These are phyloP conservation scores for Misgurnus mizolepis DNA, from an alignment of 2,113 vertebrate species.

Conservation along the genomic window DNA sequence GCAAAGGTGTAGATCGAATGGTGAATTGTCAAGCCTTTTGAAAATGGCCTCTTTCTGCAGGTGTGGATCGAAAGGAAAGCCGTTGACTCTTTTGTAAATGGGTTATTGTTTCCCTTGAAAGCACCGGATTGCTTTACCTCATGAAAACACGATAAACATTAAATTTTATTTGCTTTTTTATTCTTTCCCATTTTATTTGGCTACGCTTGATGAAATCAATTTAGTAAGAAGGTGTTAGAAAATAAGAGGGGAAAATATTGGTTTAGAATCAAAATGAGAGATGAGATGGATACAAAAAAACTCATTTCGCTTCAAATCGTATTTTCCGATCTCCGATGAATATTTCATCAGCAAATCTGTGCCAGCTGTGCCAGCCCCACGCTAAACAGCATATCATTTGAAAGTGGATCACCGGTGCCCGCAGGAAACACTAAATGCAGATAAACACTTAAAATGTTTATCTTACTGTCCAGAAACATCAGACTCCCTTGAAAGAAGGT, in stretches of 20 bases:
- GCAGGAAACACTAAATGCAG: conserved; percentile 20
- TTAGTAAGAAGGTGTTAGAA: neutral
- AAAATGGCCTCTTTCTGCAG: neutral
- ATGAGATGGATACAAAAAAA: conserved; percentile 16
- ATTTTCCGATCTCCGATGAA: conserved; percentile 37
- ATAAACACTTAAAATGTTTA: conserved; percentile 4
- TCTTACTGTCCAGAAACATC: conserved; percentile 17
- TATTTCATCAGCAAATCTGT: conserved; percentile 37
- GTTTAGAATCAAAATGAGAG: conserved; percentile 9
- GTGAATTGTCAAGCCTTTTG: conserved; percentile 9
- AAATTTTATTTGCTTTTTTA: conserved; percentile 7
- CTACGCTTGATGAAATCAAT: neutral
- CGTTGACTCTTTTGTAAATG: conserved; percentile 16
- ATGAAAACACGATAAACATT: conserved; percentile 25
- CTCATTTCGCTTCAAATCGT: conserved; percentile 15
- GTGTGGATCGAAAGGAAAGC: conserved; percentile 13
- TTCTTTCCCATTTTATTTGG: neutral
- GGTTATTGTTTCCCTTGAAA: conserved; percentile 14
- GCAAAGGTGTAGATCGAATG: conserved; percentile 35
- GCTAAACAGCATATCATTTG: neutral
- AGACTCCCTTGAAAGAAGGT: neutral
- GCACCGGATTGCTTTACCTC: neutral
- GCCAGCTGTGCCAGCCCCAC: conserved; percentile 17
- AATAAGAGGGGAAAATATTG: neutral
- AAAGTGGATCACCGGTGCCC: neutral